A percentile compares a stretch with the other conserved stretches of the same genome.
Conservation (phyloP, 2,797 vertebrate genomes). For the Pangasius sanitwongsei region DNA sequence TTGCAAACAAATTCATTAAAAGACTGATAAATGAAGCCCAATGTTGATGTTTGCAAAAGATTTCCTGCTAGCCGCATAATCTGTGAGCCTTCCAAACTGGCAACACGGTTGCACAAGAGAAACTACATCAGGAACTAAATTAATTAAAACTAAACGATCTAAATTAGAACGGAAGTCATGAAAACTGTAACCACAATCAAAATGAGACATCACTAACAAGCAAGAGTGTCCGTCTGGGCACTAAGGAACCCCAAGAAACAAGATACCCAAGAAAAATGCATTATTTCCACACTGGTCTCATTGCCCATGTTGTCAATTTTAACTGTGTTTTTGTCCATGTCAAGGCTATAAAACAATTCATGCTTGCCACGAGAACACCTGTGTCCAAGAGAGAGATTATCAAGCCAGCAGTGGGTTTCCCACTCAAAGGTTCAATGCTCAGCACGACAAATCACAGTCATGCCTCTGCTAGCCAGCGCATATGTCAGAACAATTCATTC, state of each 20-base stretch:
- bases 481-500: constrained; percentile 5
- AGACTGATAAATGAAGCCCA: neutral
- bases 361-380: constrained; percentile 20
- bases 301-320: neutral
- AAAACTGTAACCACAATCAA: neutral
- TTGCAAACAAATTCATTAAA: neutral
- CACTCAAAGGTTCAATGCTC: constrained; percentile 7
- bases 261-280: neutral
- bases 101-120: neutral
- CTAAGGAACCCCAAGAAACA: neutral
- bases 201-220: neutral
- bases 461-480: constrained; percentile 3
- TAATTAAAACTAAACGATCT: neutral
- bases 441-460: constrained; percentile 11
- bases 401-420: constrained; percentile 2
- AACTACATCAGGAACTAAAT: neutral
- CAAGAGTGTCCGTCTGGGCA: neutral
- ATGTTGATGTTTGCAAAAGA: neutral
- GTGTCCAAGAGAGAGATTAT: neutral
- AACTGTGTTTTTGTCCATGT: neutral
- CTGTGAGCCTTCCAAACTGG: neutral
- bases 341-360: neutral
- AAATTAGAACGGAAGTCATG: neutral
- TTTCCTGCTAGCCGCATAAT: neutral
- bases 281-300: neutral